These are phyloP conservation scores for Drosophila navojoa DNA, from an alignment of 1,140 invertebrate species.

Conservation along the genomic window DNA sequence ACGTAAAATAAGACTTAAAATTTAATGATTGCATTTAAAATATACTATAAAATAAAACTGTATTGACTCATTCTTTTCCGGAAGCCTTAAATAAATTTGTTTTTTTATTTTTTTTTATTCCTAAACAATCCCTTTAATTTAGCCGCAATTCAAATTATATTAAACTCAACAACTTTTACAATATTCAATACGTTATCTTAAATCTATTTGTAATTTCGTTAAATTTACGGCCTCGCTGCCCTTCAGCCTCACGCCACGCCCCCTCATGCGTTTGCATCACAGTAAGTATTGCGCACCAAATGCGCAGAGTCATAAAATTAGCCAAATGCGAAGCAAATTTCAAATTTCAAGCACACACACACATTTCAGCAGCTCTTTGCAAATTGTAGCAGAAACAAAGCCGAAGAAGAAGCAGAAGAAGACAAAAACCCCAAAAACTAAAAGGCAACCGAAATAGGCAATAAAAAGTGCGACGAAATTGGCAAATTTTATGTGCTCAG, in stretches of 20 bases:
- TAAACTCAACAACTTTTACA: background rate
- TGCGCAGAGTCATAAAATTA: conserved; percentile 37
- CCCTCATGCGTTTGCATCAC: conserved; percentile 4
- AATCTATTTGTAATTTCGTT: background rate
- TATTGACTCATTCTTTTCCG: too few species aligned
- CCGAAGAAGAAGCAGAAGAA: background rate
- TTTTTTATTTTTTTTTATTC: too few species aligned
- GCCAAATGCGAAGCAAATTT: conserved; percentile 52
- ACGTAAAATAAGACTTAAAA: too few species aligned
- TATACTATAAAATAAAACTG: too few species aligned
- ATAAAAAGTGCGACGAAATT: conserved; percentile 55
- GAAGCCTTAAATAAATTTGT: too few species aligned
- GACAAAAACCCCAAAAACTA: conserved; percentile 32
- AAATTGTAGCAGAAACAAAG: conserved; percentile 42
- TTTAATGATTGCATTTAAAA: too few species aligned
- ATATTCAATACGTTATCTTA: background rate
- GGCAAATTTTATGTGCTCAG: conserved; percentile 71
- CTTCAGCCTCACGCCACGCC: conserved; percentile 19
- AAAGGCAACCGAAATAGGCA: conserved; percentile 52
- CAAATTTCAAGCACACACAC: conserved; percentile 64
- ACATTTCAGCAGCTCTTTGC: conserved; percentile 47
- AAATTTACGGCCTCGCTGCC: background rate
- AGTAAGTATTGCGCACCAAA: conserved; percentile 25
- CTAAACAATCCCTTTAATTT: too few species aligned
- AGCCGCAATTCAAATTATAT: too few species aligned